phyloP scores from a whole-genome alignment of 2,888 invertebrate species.

The Cheilosia variabilis region DNA sequence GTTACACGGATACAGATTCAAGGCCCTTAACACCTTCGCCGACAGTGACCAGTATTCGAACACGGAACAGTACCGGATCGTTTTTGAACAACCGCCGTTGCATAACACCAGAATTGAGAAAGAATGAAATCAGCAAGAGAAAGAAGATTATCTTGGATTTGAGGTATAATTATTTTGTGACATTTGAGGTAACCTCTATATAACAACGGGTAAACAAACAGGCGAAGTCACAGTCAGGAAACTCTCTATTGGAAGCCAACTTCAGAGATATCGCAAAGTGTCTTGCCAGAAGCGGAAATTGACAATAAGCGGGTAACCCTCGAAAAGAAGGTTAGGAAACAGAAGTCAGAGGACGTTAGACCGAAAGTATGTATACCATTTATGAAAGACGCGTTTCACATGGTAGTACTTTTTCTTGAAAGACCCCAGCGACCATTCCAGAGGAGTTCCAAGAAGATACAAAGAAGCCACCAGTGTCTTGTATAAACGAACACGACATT shows the following conservation, averaged over 20 bases:
- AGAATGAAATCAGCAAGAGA: slow-evolving; percentile 84
- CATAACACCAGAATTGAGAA: slow-evolving; percentile 88
- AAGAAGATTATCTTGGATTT: slow-evolving; percentile 90
- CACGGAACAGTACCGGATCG: slow-evolving; percentile 87
- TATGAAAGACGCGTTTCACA: background rate
- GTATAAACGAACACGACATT: slow-evolving; percentile 82
- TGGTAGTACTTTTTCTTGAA: background rate
- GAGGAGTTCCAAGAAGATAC: slow-evolving; percentile 74
- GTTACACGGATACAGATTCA: slow-evolving; percentile 93
- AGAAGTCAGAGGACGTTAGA: slow-evolving; percentile 79
- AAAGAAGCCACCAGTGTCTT: slow-evolving; percentile 78
- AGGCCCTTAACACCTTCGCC: slow-evolving; percentile 92
- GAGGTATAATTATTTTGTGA: slow-evolving; percentile 84
- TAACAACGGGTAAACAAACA: slow-evolving; percentile 4
- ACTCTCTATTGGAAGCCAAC: slow-evolving; percentile 85
- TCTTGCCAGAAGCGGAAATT: slow-evolving; percentile 76
- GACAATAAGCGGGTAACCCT: slow-evolving; percentile 77
- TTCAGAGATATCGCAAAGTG: slow-evolving; percentile 83
- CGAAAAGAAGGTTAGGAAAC: slow-evolving; percentile 79
- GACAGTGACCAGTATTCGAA: slow-evolving; percentile 89
- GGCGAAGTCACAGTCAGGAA: slow-evolving; percentile 84
- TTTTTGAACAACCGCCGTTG: slow-evolving; percentile 85
- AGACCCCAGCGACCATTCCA: slow-evolving; percentile 55
- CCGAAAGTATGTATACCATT: slow-evolving; percentile 76
- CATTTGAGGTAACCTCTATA: background rate